Conservation (phyloP, 2,888 invertebrate species). For the Temnothorax rugatulus region DNA sequence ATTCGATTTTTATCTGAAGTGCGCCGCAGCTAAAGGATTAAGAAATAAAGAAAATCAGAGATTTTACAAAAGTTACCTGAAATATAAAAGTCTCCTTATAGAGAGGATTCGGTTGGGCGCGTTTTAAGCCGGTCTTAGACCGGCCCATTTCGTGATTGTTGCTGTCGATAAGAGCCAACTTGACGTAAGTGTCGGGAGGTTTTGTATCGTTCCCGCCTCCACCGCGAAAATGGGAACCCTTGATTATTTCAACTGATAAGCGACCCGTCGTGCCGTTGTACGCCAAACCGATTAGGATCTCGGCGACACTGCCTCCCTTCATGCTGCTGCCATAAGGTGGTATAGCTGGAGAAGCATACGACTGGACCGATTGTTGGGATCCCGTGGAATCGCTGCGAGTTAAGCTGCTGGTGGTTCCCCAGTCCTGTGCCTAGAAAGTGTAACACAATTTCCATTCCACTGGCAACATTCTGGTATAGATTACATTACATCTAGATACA, state of each 20-base stretch:
- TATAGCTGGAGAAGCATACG: constrained; percentile 83
- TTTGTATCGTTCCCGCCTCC: constrained; percentile 86
- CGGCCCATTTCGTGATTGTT: constrained; percentile 97
- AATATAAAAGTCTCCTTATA: constrained; percentile 99
- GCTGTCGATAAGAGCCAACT: constrained; percentile 96
- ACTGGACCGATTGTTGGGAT: constrained; percentile 94
- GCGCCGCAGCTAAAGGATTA: background rate
- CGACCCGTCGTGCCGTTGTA: constrained; percentile 98
- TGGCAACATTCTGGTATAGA: background rate
- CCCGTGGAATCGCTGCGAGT: constrained; percentile 97
- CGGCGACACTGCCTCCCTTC: constrained; percentile 96
- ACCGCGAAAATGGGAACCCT: constrained; percentile 91
- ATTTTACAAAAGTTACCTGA: constrained; percentile 89
- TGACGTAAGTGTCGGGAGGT: constrained; percentile 97
- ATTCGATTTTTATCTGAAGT: background rate
- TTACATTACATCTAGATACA: background rate
- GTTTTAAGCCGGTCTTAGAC: constrained; percentile 96
- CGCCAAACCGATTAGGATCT: constrained; percentile 95
- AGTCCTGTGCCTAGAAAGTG: constrained; percentile 79
- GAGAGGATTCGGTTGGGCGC: constrained; percentile 97
- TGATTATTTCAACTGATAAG: constrained; percentile 95
- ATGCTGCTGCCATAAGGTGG: constrained; percentile 86
- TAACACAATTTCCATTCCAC: background rate
- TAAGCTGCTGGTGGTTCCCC: constrained; percentile 87
- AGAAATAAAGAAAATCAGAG: background rate